Conservation (phyloP, 2,888 invertebrate species). For the Julus scandinavius region DNA sequence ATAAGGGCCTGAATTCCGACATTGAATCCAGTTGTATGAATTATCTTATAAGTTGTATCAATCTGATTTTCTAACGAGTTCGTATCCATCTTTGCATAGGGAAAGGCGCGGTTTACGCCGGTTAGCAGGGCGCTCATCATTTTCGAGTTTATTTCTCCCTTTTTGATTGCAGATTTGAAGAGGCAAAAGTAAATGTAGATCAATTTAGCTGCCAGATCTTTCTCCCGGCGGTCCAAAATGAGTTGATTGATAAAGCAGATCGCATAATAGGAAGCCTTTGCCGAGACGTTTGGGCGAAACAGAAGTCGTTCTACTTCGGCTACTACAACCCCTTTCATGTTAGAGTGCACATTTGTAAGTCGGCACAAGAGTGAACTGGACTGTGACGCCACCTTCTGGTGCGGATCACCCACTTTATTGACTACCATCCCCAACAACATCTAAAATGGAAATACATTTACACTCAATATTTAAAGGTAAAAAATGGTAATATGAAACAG, state of each 20-base stretch:
- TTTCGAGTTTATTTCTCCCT: constrained; percentile 82
- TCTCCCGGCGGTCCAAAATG: constrained; percentile 77
- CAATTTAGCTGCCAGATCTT: constrained; percentile 81
- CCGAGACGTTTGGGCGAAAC: constrained; percentile 85
- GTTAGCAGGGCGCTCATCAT: constrained; percentile 85
- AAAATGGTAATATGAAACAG: not conserved
- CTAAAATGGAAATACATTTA: constrained; percentile 64
- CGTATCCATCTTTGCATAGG: constrained; percentile 76
- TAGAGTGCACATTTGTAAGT: constrained; percentile 84
- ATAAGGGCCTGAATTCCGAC: constrained; percentile 72
- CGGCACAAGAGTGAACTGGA: constrained; percentile 86
- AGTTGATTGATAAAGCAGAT: constrained; percentile 92
- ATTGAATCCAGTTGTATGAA: constrained; percentile 82
- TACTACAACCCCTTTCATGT: constrained; percentile 90
- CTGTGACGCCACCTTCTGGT: constrained; percentile 86
- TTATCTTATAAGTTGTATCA: constrained; percentile 82
- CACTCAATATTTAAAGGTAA: not conserved
- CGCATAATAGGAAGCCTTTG: constrained; percentile 90
- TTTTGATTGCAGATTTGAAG: constrained; percentile 89
- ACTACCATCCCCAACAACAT: constrained; percentile 82
- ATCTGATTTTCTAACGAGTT: constrained; percentile 73
- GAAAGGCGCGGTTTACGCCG: constrained; percentile 86
- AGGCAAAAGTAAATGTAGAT: constrained; percentile 94
- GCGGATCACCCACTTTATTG: constrained; percentile 96
- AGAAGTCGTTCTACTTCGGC: constrained; percentile 89